A percentile compares a stretch with the other conserved stretches of the same genome.
These are phyloP conservation scores for Ptilonorhynchus violaceus DNA, from an alignment of 2,113 vertebrate species.

Conservation along the genomic window DNA sequence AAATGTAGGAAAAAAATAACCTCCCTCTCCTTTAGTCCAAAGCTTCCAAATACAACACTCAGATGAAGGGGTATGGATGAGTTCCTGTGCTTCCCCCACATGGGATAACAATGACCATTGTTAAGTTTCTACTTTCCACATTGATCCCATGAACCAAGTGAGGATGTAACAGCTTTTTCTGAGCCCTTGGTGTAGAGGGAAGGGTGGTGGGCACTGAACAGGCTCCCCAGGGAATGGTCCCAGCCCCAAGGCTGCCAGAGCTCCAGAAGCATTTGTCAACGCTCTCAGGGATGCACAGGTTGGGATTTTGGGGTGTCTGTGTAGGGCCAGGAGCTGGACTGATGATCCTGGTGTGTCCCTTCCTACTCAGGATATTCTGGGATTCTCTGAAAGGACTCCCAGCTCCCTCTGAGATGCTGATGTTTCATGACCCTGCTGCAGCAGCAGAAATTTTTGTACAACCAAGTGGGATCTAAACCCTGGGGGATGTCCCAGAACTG, in stretches of 20 bases:
- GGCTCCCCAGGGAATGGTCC: background rate
- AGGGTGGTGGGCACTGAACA: background rate
- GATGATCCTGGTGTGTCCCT: background rate
- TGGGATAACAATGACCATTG: accelerated
- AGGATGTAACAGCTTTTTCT: accelerated
- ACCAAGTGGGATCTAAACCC: accelerated
- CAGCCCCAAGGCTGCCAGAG: background rate
- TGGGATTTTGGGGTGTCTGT: background rate
- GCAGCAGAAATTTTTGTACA: accelerated
- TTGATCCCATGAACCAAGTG: accelerated
- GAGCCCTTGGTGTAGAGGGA: accelerated
- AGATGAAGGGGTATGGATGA: background rate
- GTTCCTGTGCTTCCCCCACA: background rate
- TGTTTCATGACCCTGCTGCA: background rate
- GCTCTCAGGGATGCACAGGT: background rate
- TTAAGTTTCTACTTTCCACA: accelerated
- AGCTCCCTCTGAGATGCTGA: accelerated
- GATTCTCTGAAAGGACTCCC: background rate
- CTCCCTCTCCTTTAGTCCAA: background rate
- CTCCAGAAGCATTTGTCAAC: accelerated
- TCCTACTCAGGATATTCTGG: background rate
- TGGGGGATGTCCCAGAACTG: background rate
- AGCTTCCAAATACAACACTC: background rate
- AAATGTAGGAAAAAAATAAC: background rate
- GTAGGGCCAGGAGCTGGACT: background rate